Evolutionary conservation across 2,113 vertebrate genomes (phyloP).

Genomic region (Tauraco erythrolophus): DNA sequence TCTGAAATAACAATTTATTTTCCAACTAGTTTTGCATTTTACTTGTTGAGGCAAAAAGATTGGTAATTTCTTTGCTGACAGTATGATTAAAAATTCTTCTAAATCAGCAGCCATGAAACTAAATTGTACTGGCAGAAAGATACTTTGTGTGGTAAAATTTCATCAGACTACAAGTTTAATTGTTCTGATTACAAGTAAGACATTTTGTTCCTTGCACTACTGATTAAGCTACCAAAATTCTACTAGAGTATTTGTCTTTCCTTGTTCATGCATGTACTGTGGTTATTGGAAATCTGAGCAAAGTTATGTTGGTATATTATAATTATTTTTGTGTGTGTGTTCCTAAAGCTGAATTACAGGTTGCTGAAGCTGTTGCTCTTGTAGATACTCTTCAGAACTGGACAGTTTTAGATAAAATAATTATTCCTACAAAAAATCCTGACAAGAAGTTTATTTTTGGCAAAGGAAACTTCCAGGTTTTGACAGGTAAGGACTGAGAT

Average conservation of each 20-base stretch:
- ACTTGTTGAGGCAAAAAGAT: background rate
- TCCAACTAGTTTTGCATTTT: background rate
- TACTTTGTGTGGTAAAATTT: background rate
- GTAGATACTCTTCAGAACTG: slow-evolving; percentile 87
- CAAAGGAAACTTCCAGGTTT: slow-evolving; percentile 86
- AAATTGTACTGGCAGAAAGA: background rate
- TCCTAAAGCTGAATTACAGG: slow-evolving; percentile 84
- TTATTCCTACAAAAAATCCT: slow-evolving; percentile 86
- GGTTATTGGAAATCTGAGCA: background rate
- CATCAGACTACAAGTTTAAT: background rate
- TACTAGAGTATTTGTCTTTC: too few species aligned
- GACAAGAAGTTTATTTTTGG: slow-evolving; percentile 86
- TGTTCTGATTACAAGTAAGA: background rate
- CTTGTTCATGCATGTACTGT: background rate
- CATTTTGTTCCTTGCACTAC: background rate
- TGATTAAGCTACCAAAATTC: too few species aligned
- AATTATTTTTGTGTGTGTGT: background rate
- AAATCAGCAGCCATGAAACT: background rate
- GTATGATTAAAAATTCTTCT: background rate
- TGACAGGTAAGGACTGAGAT: slow-evolving; percentile 82
- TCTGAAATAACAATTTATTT: background rate
- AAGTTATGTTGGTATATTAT: background rate
- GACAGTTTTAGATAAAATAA: slow-evolving; percentile 83
- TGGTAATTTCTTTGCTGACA: background rate
- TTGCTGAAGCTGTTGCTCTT: slow-evolving; percentile 87